Percentiles rank a stretch among this genome's conserved stretches.
Conservation (phyloP, 2,888 invertebrate species). For the Drosophila cyrtoloma region DNA sequence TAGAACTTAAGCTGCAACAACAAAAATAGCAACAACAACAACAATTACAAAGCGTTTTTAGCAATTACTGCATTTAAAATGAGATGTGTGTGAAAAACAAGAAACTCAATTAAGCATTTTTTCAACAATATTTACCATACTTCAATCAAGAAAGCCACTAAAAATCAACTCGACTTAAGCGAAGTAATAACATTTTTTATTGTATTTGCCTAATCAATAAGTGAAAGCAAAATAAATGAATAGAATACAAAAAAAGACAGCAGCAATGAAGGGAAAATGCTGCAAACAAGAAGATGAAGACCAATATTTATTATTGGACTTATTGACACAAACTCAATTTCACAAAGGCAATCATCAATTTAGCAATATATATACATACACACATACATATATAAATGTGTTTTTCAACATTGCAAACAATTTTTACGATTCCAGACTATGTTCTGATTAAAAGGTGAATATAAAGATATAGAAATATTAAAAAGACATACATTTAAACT, state of each 20-base stretch:
- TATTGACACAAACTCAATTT: background rate
- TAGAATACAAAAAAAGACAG: background rate
- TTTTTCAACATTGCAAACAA: background rate
- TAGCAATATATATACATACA: background rate
- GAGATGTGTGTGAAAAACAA: conserved; percentile 7
- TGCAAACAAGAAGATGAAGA: background rate
- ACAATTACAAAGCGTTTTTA: conserved; percentile 16
- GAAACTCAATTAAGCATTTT: conserved; percentile 67
- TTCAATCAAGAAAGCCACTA: conserved; percentile 57
- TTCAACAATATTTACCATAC: conserved; percentile 45
- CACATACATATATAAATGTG: too few species aligned
- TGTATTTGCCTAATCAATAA: background rate
- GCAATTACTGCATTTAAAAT: conserved; percentile 28
- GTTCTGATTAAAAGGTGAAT: background rate
- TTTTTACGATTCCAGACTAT: background rate
- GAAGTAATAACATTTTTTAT: too few species aligned
- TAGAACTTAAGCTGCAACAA: conserved; percentile 35
- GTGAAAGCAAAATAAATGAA: background rate
- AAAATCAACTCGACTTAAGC: conserved; percentile 5
- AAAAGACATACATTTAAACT: too few species aligned
- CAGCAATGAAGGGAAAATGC: background rate
- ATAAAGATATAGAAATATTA: background rate
- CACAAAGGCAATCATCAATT: background rate
- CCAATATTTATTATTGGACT: background rate
- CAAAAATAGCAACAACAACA: background rate